Base-by-base conservation (phyloP, 2,113 vertebrate genomes). In the Cromileptes altivelis region DNA sequence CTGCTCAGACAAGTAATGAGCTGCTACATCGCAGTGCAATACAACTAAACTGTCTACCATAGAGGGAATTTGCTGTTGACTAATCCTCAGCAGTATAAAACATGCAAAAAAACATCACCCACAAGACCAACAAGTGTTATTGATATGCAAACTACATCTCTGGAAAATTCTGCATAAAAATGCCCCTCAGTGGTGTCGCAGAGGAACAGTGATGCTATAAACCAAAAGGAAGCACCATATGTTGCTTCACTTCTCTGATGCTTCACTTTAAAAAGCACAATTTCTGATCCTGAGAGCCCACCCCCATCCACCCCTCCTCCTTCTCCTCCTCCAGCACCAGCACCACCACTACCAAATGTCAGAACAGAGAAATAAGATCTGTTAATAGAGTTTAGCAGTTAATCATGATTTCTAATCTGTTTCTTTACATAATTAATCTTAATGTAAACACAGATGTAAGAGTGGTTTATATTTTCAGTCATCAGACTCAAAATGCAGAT, bases 41-140 rank as follows among this genome's bases (percentile, higher is more conserved):
- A 2, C 37, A 4, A 12, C 37, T 27, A 21, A 1, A 40, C 27
- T 42, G 33, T 72, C 17, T 6, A 11, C 4, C 42, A 27, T 5
- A 40, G 40, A 21, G 56, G 6, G 9, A 3, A 25, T 67, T 49
- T 25, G 64, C n/a, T 57, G 56, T 56, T 15, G 52, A 17, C 13
- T 56, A 18, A 55, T 19, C 47, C 71, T 49, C 60, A 52, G 57
- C 72, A 18, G 58, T 33, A 50, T 50, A 63, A 50, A 52, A 71
- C 25, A 25, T 50, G 9, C 42, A 49, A 65, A 70, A 49, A 14
- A 15, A 70, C 25, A 0, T 37, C 19, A 58, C 17, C 1, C 30
- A 27, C 15, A 6, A 57, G 45, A 33, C 7, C 62, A 74, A 14
- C 53, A n/a, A 18, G 53, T 62, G 30, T 21, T 61, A 11, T 27